Percentiles rank a stretch among this genome's conserved stretches.
Evolutionary conservation across 2,113 vertebrate genomes (phyloP).

Genomic region (Cyphotilapia sp.): DNA sequence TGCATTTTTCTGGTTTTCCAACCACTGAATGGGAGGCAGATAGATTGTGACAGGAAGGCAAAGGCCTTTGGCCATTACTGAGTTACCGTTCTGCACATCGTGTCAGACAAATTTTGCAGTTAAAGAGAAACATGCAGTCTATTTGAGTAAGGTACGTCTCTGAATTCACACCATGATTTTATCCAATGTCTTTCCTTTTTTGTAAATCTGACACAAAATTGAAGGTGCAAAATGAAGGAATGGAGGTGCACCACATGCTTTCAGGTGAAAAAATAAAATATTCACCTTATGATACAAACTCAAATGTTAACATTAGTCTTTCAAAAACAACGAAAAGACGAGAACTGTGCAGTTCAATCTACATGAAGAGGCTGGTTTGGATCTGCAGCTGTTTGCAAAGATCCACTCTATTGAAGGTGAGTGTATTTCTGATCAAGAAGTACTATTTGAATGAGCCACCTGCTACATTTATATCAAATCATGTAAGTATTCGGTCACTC

Average conservation of each 20-base stretch:
- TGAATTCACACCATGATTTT: neutral
- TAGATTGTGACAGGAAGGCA: neutral
- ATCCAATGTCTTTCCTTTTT: neutral
- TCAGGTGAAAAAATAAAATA: neutral
- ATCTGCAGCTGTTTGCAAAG: neutral
- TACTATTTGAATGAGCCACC: neutral
- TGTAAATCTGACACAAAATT: neutral
- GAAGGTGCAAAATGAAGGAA: neutral
- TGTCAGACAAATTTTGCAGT: neutral
- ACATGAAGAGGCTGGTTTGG: neutral
- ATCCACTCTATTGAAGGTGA: neutral
- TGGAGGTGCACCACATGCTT: neutral
- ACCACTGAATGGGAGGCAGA: neutral
- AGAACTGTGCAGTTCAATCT: neutral
- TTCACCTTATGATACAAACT: neutral
- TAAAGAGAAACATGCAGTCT: neutral
- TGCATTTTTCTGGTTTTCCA: neutral
- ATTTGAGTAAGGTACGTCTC: neutral
- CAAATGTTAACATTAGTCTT: neutral
- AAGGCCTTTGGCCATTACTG: neutral
- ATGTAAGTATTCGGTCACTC: neutral
- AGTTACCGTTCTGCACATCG: neutral
- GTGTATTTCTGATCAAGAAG: neutral
- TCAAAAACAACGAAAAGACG: neutral
- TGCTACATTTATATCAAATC: neutral